Conservation (phyloP, 2,113 vertebrate species). For the Dendrocopos noguchii region DNA sequence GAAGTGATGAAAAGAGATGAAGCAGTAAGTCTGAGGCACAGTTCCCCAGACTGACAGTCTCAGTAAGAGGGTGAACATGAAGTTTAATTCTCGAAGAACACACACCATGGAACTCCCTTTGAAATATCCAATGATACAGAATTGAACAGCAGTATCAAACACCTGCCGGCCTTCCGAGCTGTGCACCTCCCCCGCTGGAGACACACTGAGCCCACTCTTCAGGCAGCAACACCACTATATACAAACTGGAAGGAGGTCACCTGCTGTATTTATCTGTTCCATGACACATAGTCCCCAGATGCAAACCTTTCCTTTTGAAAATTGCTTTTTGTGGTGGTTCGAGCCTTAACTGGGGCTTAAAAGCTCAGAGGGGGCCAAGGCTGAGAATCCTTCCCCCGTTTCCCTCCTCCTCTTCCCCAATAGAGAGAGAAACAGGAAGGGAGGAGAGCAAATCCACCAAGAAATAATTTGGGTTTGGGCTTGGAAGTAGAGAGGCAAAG, state of each 20-base stretch:
- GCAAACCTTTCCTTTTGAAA: not conserved
- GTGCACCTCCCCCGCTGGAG: not conserved
- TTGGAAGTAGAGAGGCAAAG: no score
- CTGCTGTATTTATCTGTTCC: not conserved
- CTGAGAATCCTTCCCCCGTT: no score
- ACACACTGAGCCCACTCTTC: fast-evolving
- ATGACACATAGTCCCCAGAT: not conserved
- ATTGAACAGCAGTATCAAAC: not conserved
- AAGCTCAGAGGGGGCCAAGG: no score
- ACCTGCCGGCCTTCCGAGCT: not conserved
- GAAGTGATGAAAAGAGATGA: not conserved
- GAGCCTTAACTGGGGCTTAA: no score
- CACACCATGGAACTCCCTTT: not conserved
- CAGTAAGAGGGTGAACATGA: not conserved
- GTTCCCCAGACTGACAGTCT: not conserved
- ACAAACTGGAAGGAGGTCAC: not conserved
- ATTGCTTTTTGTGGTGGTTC: not conserved
- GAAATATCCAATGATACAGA: not conserved
- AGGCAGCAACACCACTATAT: not conserved
- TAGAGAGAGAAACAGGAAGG: no score
- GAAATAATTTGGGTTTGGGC: no score
- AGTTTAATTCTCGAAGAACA: not conserved
- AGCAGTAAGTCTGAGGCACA: not conserved
- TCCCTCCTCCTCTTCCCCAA: no score
- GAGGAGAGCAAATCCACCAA: no score